Evolutionary conservation across 2,888 invertebrate genomes (phyloP).

Genomic region (Hypomecis punctinalis): DNA sequence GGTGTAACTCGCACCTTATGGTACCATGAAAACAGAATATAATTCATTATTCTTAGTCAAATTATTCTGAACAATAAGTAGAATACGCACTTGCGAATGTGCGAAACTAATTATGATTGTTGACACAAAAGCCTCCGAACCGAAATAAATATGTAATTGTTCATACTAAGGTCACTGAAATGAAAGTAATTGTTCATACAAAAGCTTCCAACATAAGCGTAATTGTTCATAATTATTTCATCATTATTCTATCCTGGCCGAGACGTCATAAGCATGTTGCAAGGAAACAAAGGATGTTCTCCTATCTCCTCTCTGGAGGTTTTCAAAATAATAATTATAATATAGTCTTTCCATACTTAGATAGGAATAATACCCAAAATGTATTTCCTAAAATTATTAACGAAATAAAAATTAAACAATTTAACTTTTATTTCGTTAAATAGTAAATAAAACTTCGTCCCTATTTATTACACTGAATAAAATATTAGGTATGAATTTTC

Average conservation of each 20-base stretch:
- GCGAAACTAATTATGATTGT: slow-evolving; percentile 1
- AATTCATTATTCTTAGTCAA: slow-evolving; percentile 27
- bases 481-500: too few relatives aligned
- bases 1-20: slow-evolving; percentile 63
- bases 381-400: too few relatives aligned
- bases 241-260: background rate
- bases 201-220: background rate
- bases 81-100: slow-evolving; percentile 13
- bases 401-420: too few relatives aligned
- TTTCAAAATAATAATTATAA: too few relatives aligned
- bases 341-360: too few relatives aligned
- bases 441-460: too few relatives aligned
- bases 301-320: background rate
- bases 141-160: slow-evolving; percentile 12
- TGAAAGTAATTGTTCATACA: slow-evolving; percentile 18
- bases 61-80: slow-evolving; percentile 18
- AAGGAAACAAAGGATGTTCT: slow-evolving; percentile 1
- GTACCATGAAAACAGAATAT: slow-evolving; percentile 40
- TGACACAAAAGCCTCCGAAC: background rate
- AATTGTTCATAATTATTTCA: slow-evolving; percentile 8
- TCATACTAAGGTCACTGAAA: too few relatives aligned
- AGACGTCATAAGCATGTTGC: background rate
- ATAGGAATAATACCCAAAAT: too few relatives aligned
- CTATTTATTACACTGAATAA: too few relatives aligned
- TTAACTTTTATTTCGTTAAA: too few relatives aligned